Base-by-base conservation (phyloP, 2,113 vertebrate species). In the Xyrauchen texanus region DNA sequence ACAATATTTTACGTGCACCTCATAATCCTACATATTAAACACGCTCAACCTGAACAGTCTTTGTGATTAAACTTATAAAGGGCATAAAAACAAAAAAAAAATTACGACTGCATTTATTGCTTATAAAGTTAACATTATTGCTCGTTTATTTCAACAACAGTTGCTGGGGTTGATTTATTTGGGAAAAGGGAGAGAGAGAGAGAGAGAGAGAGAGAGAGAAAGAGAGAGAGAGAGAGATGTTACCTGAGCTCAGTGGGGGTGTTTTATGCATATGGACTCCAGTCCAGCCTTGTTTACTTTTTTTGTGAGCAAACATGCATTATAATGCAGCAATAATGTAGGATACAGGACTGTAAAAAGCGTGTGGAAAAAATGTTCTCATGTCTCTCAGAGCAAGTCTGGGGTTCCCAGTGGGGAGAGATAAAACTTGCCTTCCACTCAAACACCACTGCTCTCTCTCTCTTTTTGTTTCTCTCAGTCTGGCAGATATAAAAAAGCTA, bases 401-500 rank as follows among this genome's bases (percentile, higher is more conserved):
- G 21, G 21, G 21, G 82, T 74, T 82, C 74, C 88, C 86, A 86
- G 90, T 86, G 80, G 83, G 86, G 51, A 89, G 70, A 91, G 76
- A n/a, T 85, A 67, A 70, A 79, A 64, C 68, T 53, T 80, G 63
- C 74, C 63, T 71, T 63, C 60, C 70, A 15, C 11, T 72, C 68
- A 16, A 77, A 72, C 66, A 34, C 47, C 67, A 15, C 65, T 81
- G 21, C 21, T 81, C 5, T 58, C 65, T 58, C 51, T 72, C 7
- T 83, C n/a, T 67, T n/a, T 5, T 12, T 44, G 98, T 96, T 83
- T 95, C 96, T 7, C 91, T 99, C 81, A 97, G 95, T 85, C 88
- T 98, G 83, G 85, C 93, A 81, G 97, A 98, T 90, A 98, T 98
- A 81, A 96, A 98, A 87, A 94, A 97, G 91, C 96, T 98, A 94